Evolutionary conservation across 2,113 vertebrate genomes (phyloP), one percentile per base, ranked within the genome.

Genomic region (Forbesichthys papilliferus): DNA sequence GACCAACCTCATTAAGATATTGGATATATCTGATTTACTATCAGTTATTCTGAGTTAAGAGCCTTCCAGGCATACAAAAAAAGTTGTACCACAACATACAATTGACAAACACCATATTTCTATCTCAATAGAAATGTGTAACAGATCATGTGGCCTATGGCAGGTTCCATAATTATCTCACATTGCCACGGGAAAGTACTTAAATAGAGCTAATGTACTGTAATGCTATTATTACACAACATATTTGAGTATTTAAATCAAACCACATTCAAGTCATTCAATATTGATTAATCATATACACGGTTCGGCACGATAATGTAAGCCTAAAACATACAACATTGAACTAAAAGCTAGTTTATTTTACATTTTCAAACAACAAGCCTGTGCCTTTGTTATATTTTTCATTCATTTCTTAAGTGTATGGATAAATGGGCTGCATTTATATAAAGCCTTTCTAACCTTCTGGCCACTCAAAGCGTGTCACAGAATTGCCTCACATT

Each of bases 121-220:
- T 42, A 72, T 89, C 76, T 81, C 75, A 52, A 55, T 75, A 79
- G 83, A 79, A 81, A 90, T 63, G 2, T n/a, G 51, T 48, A 79
- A 89, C 64, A 73, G 63, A 13, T 5, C 8, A 8, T 46, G 47
- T 48, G 7, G 67, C 77, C 74, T 53, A 5, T 9, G 68, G 79
- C 66, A 51, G 56, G 77, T 74, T 71, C 57, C 71, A 73, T 64
- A 69, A 74, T 85, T 75, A 68, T 66, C 59, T 64, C 70, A 58
- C 49, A 57, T 36, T 72, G 33, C 74, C 20, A 67, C 64, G 71
- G 6, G 9, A 47, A 60, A 61, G 42, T n/a, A 61, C 73, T 77
- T 65, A 82, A 64, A 52, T 54, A 55, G 64, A 48, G 54, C 48
- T 51, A 27, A 27, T 49, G 47, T 47, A 61, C 67, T 9, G 11